phyloP scores from a whole-genome alignment of 1,140 invertebrate species.

The Trichogramma pretiosum region DNA sequence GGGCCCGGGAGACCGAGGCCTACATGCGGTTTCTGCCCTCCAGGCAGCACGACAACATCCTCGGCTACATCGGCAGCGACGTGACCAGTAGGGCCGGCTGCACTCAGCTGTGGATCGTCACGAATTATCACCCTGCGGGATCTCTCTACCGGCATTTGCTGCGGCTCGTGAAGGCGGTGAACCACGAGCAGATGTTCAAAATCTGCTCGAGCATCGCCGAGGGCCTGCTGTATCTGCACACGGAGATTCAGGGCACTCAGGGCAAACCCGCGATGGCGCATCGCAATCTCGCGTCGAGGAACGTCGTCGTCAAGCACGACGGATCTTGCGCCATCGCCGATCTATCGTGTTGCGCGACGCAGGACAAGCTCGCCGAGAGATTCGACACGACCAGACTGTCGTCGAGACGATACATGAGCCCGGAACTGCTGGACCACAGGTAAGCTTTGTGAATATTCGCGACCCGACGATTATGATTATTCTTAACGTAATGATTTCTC shows the following conservation, averaged over 20 bases:
- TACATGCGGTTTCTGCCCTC: constrained; percentile 58
- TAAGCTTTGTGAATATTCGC: constrained; percentile 41
- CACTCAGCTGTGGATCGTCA: constrained; percentile 83
- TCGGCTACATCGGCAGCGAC: constrained; percentile 86
- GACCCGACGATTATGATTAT: background rate
- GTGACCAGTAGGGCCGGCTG: constrained; percentile 74
- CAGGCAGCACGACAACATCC: constrained; percentile 80
- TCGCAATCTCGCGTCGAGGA: constrained; percentile 90
- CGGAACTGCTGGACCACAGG: constrained; percentile 86
- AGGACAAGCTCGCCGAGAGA: constrained; percentile 56
- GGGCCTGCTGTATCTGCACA: constrained; percentile 84
- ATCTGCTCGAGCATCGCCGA: constrained; percentile 75
- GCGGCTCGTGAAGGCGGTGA: constrained; percentile 65
- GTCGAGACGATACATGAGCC: constrained; percentile 90
- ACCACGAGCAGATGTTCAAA: constrained; percentile 66
- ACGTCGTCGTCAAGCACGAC: constrained; percentile 82
- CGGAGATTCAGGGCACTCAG: constrained; percentile 84
- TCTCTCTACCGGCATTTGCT: constrained; percentile 88
- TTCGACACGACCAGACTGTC: constrained; percentile 73
- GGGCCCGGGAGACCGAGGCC: constrained; percentile 82
- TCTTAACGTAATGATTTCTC: constrained; percentile 7
- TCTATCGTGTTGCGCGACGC: constrained; percentile 82
- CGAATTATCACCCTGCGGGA: constrained; percentile 86
- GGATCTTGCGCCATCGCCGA: constrained; percentile 89
- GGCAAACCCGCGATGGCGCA: constrained; percentile 89